Base-by-base conservation (phyloP, 2,888 invertebrate species). In the Sepioteuthis lessoniana region DNA sequence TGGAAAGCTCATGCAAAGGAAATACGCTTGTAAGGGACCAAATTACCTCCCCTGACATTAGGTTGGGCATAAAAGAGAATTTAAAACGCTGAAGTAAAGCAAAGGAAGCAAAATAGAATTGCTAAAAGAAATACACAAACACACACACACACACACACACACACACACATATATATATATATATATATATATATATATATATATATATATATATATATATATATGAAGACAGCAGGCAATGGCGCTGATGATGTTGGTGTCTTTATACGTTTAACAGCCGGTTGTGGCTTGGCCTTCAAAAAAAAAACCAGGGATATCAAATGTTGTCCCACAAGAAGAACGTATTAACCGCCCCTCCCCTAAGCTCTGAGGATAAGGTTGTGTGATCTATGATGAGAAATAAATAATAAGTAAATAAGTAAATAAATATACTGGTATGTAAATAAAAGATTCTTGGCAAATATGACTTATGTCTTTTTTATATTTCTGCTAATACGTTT, bases 381-480 rank as follows among this genome's bases (percentile, higher is more conserved):
- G 76, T 76, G 76, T 76, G 76, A 76, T 76, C 76, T 76, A 76
- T 76, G 76, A n/a, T n/a, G 76, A 76, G 76, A 76, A 76, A 76
- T 76, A 76, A 76, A 76, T 76, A 76, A 76, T 76, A 76, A 76
- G 19, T 76, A 76, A 76, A 76, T 76, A 76, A 35, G n/a, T 76
- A n/a, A 76, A 76, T 76, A 76, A 16, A 13, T n/a, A 13, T 35
- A 16, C n/a, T n/a, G n/a, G n/a, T 76, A 35, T 35, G 76, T n/a
- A 76, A 76, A 76, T n/a, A n/a, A 76, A 76, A 76, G n/a, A n/a
- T 76, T 76, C 31, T 19, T 76, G 76, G 55, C 25, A 76, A 76
- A 76, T 76, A 76, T 76, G 35, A 76, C 25, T 60, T 28, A 60
- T 47, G 47, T 47, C 55, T 55, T 76, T 76, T 16, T 76, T 13